Percentiles rank a stretch among this genome's conserved stretches.
phyloP scores from a whole-genome alignment of 2,888 invertebrate genomes.

The Neuroscelio doddi region DNA sequence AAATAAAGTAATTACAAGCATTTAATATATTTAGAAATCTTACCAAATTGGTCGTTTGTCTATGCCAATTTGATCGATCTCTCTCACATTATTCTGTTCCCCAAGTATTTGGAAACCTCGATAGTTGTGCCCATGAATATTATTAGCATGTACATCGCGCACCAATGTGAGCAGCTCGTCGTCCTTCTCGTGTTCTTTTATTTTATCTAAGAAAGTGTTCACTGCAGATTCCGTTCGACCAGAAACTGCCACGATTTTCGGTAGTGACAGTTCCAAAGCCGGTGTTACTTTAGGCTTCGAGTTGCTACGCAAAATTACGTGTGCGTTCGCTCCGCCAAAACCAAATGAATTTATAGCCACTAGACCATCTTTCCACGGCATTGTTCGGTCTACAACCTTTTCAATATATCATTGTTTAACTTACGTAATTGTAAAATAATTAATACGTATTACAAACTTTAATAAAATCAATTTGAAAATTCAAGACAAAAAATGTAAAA shows the following conservation, averaged over 20 bases:
- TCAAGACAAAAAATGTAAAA: no score
- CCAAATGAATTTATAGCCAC: conserved; percentile 97
- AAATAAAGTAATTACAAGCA: not conserved
- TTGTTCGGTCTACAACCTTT: conserved; percentile 85
- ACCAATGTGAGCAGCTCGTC: conserved; percentile 86
- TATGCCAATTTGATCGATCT: conserved; percentile 72
- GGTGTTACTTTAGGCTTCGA: conserved; percentile 79
- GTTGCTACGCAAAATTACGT: conserved; percentile 87
- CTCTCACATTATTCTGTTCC: conserved; percentile 73
- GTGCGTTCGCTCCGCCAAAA: conserved; percentile 98
- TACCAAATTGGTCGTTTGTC: conserved; percentile 88
- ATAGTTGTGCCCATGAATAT: conserved; percentile 84
- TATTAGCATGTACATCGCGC: conserved; percentile 81
- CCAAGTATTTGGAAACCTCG: conserved; percentile 88
- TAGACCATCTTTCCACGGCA: conserved; percentile 91
- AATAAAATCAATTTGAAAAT: not conserved
- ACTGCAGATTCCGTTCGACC: conserved; percentile 91
- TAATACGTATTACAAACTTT: not conserved
- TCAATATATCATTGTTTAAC: no score
- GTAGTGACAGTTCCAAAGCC: conserved; percentile 73
- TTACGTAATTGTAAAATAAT: no score
- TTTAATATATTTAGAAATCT: conserved; percentile 8
- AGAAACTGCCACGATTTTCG: conserved; percentile 83
- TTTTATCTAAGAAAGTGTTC: conserved; percentile 77
- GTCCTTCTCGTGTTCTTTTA: conserved; percentile 74